These are phyloP conservation scores for Platyscapa corneri DNA, from an alignment of 1,140 invertebrate genomes.

Conservation along the genomic window DNA sequence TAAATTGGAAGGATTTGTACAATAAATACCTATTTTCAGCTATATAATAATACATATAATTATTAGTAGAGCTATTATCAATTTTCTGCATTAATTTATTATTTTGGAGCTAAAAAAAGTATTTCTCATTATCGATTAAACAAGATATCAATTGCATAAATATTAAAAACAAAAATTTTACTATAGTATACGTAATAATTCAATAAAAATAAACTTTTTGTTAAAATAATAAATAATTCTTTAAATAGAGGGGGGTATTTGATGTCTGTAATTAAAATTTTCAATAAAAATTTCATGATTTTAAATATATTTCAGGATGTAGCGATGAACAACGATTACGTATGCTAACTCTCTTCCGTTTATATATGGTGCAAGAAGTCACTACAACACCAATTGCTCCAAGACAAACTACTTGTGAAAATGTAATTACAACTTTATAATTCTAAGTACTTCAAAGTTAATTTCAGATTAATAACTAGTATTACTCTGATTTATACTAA, in stretches of 20 bases:
- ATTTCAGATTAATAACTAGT: slow-evolving; percentile 8
- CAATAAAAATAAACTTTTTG: no score
- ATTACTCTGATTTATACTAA: not conserved
- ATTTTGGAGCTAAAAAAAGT: no score
- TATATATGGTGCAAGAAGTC: not conserved
- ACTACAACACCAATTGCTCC: not conserved
- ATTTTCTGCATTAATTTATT: not conserved
- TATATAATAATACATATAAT: not conserved
- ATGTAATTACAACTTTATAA: not conserved
- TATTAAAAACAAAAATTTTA: no score
- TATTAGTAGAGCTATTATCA: not conserved
- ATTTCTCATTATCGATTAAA: no score
- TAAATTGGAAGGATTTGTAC: slow-evolving; percentile 12
- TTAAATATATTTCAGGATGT: not conserved
- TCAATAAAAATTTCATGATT: no score
- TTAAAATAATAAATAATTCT: no score
- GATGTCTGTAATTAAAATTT: no score
- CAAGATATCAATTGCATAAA: no score
- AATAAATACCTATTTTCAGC: not conserved
- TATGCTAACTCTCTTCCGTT: not conserved
- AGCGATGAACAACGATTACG: not conserved
- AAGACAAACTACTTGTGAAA: not conserved
- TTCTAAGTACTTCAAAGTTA: not conserved
- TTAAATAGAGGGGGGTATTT: no score
- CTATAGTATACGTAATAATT: no score